phyloP scores from a whole-genome alignment of 2,888 invertebrate species.

The Megalurothrips usitatus region DNA sequence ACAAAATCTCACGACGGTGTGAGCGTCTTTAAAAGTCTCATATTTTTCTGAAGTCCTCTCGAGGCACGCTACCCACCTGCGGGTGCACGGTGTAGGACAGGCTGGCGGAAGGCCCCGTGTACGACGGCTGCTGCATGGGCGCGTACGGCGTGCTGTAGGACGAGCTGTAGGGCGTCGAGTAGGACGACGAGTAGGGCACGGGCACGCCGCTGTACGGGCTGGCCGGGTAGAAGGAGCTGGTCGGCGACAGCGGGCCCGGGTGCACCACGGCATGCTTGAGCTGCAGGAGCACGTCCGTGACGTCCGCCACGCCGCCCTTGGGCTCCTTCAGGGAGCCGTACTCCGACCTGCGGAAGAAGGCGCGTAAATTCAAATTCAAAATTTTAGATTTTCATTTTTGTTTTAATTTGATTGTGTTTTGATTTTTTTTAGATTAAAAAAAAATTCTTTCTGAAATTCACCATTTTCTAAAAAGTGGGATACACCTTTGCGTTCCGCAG shows the following conservation, averaged over 20 bases:
- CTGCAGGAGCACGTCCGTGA: slow-evolving; percentile 83
- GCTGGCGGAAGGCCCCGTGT: slow-evolving; percentile 50
- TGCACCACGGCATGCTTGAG: slow-evolving; percentile 84
- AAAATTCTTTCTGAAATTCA: slow-evolving; percentile 46
- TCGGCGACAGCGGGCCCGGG: slow-evolving; percentile 55
- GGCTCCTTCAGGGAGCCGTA: slow-evolving; percentile 44
- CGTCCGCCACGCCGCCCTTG: slow-evolving; percentile 61
- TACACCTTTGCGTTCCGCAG: too few species aligned
- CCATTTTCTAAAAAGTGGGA: slow-evolving; percentile 37
- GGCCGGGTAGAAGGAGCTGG: slow-evolving; percentile 33
- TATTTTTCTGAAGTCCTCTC: too few species aligned
- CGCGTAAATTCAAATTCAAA: neutral
- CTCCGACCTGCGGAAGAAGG: slow-evolving; percentile 45
- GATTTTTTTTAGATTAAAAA: too few species aligned
- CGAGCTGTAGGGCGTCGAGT: slow-evolving; percentile 40
- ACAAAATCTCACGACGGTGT: too few species aligned
- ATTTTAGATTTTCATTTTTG: neutral
- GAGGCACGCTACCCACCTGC: slow-evolving; percentile 41
- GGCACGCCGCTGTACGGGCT: slow-evolving; percentile 46
- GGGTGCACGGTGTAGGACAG: slow-evolving; percentile 53
- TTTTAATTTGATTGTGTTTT: neutral
- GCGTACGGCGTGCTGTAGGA: slow-evolving; percentile 41
- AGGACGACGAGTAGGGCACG: slow-evolving; percentile 52
- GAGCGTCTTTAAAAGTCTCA: too few species aligned
- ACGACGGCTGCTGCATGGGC: slow-evolving; percentile 52